phyloP scores from a whole-genome alignment of 2,113 vertebrate species.

The Nesoenas mayeri region DNA sequence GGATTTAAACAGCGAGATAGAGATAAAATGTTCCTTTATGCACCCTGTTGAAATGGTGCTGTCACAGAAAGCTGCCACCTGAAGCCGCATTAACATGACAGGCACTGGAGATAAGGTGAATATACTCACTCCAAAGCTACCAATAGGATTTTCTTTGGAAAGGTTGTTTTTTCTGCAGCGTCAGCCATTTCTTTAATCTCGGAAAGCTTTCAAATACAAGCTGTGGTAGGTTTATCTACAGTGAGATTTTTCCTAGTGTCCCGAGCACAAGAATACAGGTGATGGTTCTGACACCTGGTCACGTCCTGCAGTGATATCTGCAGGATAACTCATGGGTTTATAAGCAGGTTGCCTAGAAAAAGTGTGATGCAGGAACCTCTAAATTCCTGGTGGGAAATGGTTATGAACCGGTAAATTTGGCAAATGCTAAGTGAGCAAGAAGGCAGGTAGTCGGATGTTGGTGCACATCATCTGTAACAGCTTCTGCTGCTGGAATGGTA shows the following conservation, averaged over 20 bases:
- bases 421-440: background rate
- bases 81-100: background rate
- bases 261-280: background rate
- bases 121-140: background rate
- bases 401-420: background rate
- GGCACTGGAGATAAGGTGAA: background rate
- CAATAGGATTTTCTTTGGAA: background rate
- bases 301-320: background rate
- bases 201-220: background rate
- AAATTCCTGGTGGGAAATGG: background rate
- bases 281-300: too few relatives aligned
- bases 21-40: background rate
- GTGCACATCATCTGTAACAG: background rate
- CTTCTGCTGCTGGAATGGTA: background rate
- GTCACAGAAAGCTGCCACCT: background rate
- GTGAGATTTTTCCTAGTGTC: background rate
- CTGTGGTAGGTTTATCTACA: background rate
- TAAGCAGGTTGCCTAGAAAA: background rate
- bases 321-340: background rate
- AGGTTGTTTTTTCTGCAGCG: background rate
- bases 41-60: background rate
- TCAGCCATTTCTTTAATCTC: background rate
- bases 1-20: background rate
- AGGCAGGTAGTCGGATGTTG: background rate
- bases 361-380: background rate